Conservation (phyloP, 2,888 invertebrate genomes). For the Colletes collaris region DNA sequence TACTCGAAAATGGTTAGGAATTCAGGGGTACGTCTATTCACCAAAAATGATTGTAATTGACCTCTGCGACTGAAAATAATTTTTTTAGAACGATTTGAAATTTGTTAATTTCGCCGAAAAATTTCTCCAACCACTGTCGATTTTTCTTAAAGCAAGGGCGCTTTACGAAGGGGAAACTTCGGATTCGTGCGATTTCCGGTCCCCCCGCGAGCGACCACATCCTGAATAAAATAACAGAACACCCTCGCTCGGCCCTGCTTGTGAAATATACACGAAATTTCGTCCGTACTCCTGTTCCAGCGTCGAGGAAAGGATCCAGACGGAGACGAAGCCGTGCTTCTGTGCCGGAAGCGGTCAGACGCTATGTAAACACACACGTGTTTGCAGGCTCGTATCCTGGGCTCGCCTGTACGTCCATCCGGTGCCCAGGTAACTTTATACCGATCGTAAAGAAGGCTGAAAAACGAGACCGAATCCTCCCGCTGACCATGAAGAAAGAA, state of each 20-base stretch:
- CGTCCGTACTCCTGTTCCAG: neutral
- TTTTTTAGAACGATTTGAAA: no score
- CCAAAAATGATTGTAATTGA: no score
- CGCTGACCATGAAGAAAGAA: slow-evolving; percentile 45
- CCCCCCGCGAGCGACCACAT: slow-evolving; percentile 21
- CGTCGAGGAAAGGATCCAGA: slow-evolving; percentile 5
- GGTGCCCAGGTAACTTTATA: slow-evolving; percentile 54
- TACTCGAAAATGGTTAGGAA: no score
- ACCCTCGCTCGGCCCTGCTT: neutral
- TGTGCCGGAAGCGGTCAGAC: slow-evolving; percentile 60
- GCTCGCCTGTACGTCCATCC: slow-evolving; percentile 13
- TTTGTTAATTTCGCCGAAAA: no score
- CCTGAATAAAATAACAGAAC: slow-evolving; percentile 44
- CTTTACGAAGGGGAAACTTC: slow-evolving; percentile 21
- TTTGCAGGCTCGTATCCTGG: slow-evolving; percentile 20
- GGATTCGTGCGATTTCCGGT: slow-evolving; percentile 23
- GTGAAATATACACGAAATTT: slow-evolving; percentile 39
- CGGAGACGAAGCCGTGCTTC: slow-evolving; percentile 46
- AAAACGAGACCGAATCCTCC: slow-evolving; percentile 48
- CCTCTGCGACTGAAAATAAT: no score
- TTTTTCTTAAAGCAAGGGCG: no score
- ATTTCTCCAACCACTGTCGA: no score
- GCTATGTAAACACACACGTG: slow-evolving; percentile 41
- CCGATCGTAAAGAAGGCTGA: slow-evolving; percentile 33
- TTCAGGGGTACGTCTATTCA: no score